Conservation (phyloP, 2,888 invertebrate genomes). For the Actias luna region DNA sequence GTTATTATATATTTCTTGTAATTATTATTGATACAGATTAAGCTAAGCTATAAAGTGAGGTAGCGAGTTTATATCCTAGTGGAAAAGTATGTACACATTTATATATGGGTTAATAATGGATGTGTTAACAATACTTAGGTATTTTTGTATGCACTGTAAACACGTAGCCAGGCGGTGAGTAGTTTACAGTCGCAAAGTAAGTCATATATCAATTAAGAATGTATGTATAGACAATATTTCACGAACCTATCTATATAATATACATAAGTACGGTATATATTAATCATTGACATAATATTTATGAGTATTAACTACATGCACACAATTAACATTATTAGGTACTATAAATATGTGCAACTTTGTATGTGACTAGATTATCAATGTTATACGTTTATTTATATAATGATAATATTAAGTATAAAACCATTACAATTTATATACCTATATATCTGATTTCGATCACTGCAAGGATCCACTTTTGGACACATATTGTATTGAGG, state of each 20-base stretch:
- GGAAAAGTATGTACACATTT: conserved; percentile 77
- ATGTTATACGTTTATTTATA: conserved; percentile 60
- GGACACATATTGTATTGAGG: conserved; percentile 74
- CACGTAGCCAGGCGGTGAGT: conserved; percentile 29
- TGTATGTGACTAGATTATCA: conserved; percentile 79
- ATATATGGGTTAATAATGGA: conserved; percentile 59
- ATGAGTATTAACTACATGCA: conserved; percentile 77
- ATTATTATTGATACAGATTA: conserved; percentile 43
- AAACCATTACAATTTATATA: conserved; percentile 70
- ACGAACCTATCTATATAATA: conserved; percentile 48
- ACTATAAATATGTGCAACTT: conserved; percentile 74
- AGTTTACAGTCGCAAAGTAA: conserved; percentile 19
- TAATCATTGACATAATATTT: conserved; percentile 58
- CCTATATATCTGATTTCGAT: conserved; percentile 68
- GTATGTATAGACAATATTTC: conserved; percentile 60
- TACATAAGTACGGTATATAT: conserved; percentile 46
- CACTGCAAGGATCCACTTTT: conserved; percentile 81
- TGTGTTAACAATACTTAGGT: conserved; percentile 48
- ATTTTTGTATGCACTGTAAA: conserved; percentile 16
- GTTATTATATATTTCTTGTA: conserved; percentile 23
- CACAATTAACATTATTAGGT: conserved; percentile 57
- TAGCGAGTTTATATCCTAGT: conserved; percentile 79
- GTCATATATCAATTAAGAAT: conserved; percentile 20
- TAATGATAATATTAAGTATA: conserved; percentile 65
- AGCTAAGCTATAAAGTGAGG: conserved; percentile 80